phyloP scores from a whole-genome alignment of 2,888 invertebrate genomes.

The Agonopterix arenella region DNA sequence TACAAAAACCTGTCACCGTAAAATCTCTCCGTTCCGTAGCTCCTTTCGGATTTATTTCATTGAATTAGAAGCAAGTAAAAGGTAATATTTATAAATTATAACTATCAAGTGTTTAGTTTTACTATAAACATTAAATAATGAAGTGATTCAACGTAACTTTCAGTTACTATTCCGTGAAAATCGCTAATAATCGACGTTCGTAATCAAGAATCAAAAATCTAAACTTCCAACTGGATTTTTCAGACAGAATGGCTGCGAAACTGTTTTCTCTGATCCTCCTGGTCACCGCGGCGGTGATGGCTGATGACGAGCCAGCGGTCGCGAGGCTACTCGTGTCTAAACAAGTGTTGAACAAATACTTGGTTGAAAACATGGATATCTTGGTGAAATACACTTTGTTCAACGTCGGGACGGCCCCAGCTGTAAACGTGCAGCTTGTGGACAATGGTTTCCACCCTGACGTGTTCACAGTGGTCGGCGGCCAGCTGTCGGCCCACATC shows the following conservation, averaged over 20 bases:
- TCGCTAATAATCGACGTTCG: conserved; percentile 10
- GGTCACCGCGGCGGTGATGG: conserved; percentile 61
- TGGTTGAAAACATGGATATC: conserved; percentile 97
- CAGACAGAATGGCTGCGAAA: conserved; percentile 63
- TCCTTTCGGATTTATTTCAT: conserved; percentile 15
- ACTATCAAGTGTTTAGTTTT: background rate
- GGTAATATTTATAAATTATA: conserved; percentile 16
- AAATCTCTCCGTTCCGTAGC: too few species aligned
- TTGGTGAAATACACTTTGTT: conserved; percentile 95
- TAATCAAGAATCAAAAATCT: background rate
- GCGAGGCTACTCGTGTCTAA: conserved; percentile 94
- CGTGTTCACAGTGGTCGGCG: conserved; percentile 93
- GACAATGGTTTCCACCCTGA: conserved; percentile 96
- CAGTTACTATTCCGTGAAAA: conserved; percentile 10
- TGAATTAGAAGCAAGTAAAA: conserved; percentile 11
- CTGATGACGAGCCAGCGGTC: conserved; percentile 83
- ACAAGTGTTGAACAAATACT: conserved; percentile 95
- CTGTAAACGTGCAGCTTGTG: conserved; percentile 90
- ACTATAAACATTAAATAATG: background rate
- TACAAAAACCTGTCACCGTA: conserved; percentile 48
- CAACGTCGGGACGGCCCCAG: conserved; percentile 95
- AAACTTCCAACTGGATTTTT: conserved; percentile 26
- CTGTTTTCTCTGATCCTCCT: conserved; percentile 62
- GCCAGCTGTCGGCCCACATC: conserved; percentile 87
- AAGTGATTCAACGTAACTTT: background rate